Evolutionary conservation across 2,797 vertebrate species (phyloP), one percentile per base, ranked within the genome.

Genomic region (Cossypha heuglini): DNA sequence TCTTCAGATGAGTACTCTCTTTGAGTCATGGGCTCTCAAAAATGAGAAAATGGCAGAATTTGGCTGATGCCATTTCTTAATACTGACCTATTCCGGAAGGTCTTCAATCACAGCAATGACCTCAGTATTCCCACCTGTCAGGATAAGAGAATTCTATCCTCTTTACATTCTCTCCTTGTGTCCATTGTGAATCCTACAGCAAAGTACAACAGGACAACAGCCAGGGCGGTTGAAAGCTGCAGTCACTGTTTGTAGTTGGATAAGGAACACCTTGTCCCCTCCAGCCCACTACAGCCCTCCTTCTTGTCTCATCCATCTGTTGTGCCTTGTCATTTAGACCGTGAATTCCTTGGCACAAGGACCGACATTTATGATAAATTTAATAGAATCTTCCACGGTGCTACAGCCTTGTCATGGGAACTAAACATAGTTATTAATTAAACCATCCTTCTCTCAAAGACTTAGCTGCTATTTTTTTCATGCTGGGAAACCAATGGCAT

Each of bases 241-340:
- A 71, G 2, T 40, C 1, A 0, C 62, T 66, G 63, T 61, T 71
- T 55, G 49, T 40, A 68, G 48, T 5, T 85, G 51, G 33, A 55
- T 85, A 33, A 82, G 55, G 69, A 75, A 73, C 77, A 85, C 74
- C 83, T 92, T 76, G 55, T 76, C 77, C 95, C 40, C 79, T 90
- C 62, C 90, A 93, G 5, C 59, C 54, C 88, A 85, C 86, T 66
- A 59, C 74, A 92, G 63, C 42, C 59, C 62, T 88, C 63, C 88
- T 90, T 78, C 82, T 68, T 81, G 33, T 88, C 80, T 94, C 83
- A 85, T 52, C 74, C 77, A 87, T 95, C 92, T 94, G 79, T 51
- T 85, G 45, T 76, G 77, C 57, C 67, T 92, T 94, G 51, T 96
- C 83, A 76, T 89, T 82, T 91, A 88, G 80, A 86, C 45, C 55